phyloP scores from a whole-genome alignment of 1,140 invertebrate genomes.

The Papilio xuthus region DNA sequence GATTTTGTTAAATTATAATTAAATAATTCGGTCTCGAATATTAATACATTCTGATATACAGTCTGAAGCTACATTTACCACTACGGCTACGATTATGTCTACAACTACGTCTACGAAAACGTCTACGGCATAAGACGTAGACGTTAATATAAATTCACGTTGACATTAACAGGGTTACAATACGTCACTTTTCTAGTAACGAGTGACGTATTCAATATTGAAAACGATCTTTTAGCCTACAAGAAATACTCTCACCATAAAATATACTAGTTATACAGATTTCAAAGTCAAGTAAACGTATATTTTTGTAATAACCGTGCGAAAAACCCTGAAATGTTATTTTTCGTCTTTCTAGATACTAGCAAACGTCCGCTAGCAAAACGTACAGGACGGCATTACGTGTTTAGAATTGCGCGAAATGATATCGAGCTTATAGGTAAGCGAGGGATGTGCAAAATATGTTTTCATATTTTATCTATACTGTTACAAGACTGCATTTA shows the following conservation, averaged over 20 bases:
- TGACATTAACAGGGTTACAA: too few species aligned
- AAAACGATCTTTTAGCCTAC: too few species aligned
- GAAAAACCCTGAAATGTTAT: not conserved
- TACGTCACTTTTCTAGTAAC: too few species aligned
- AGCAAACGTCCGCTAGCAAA: not conserved
- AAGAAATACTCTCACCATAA: too few species aligned
- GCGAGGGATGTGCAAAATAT: not conserved
- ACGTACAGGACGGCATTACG: conserved; percentile 4
- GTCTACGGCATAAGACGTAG: too few species aligned
- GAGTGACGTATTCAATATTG: too few species aligned
- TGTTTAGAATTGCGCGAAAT: conserved; percentile 11
- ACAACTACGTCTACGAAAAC: too few species aligned
- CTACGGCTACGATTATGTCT: not conserved
- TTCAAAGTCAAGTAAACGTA: not conserved
- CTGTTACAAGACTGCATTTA: not conserved
- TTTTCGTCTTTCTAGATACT: conserved; percentile 8
- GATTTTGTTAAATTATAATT: too few species aligned
- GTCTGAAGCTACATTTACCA: too few species aligned
- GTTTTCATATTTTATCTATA: not conserved
- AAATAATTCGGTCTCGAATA: too few species aligned
- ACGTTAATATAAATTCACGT: too few species aligned
- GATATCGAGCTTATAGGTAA: conserved; percentile 6
- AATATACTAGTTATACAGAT: not conserved
- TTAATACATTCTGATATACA: too few species aligned
- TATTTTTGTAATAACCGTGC: not conserved